phyloP scores from a whole-genome alignment of 30 jellyfish, hydroid and myxozoan species.

The Pseudorhiza aurosa region DNA sequence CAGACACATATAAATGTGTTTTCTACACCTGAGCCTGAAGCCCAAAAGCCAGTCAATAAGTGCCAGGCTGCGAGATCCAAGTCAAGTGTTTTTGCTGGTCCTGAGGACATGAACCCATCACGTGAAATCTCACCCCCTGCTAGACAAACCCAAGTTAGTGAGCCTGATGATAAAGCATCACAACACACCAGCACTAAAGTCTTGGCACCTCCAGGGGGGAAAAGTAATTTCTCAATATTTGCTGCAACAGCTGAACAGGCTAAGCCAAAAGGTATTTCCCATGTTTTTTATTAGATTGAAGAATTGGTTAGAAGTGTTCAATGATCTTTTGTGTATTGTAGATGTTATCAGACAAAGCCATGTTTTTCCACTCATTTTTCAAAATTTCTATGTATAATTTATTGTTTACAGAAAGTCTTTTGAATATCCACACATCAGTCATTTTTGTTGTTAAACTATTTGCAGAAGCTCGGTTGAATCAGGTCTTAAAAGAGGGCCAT shows the following conservation, averaged over 20 bases:
- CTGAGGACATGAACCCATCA: conserved; percentile 62
- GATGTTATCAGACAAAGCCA: too few species aligned
- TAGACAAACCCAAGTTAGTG: conserved; percentile 35
- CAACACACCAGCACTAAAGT: conserved; percentile 56
- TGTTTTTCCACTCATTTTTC: too few species aligned
- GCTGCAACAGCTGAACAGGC: conserved; percentile 27
- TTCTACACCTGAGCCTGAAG: conserved; percentile 67
- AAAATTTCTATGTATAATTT: too few species aligned
- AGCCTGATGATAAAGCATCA: conserved; percentile 17
- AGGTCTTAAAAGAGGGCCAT: too few species aligned
- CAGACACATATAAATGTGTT: conserved; percentile 68
- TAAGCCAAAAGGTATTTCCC: conserved; percentile 33
- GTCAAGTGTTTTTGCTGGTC: conserved; percentile 79
- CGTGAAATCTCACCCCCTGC: conserved; percentile 49
- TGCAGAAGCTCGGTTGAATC: too few species aligned
- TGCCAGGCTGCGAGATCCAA: conserved; percentile 67
- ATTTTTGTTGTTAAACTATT: too few species aligned
- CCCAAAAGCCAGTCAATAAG: conserved; percentile 64
- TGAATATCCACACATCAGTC: too few species aligned
- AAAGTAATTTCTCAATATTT: conserved; percentile 36
- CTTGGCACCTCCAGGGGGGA: conserved; percentile 71
- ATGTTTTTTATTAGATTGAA: neutral
- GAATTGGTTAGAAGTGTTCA: neutral
- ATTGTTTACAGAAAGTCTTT: too few species aligned
- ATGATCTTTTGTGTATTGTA: neutral